Evolutionary conservation across 37 sponge, comb jelly and placozoan species (phyloP), one percentile per base, ranked within the genome.

Genomic region (Cladorhizidae sp.): DNA sequence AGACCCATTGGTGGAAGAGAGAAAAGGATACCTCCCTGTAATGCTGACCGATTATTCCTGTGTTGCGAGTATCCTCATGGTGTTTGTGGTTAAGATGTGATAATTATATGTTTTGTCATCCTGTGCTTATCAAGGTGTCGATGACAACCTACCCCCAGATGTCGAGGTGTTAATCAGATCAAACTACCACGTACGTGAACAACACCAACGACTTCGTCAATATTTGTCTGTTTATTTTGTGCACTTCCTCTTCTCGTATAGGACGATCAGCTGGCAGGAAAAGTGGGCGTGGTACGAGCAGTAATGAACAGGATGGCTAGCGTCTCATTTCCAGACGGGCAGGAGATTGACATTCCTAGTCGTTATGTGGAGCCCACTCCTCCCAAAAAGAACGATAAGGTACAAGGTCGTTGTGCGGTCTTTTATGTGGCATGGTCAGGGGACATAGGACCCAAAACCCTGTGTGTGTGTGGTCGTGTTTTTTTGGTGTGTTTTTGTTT

Each of bases 341-440:
- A 82, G 25, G 98, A 97, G 52, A 74, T 94, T 12, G 95, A 93
- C n/a, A 70, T 94, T n/a, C 92, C 96, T 23, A 23, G 61, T n/a
- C 63, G 64, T 33, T 83, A 73, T 64, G 62, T 97, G 42, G 81
- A 87, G 45, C 95, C 81, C 17, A 88, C 80, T 15, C 72, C 80
- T 57, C 97, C 97, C 6, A 70, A 72, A 17, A 97, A 97, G 55
- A 56, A 59, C 28, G 94, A 96, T 57, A 94, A 96, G 87, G 94
- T 93, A 26, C n/a, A n/a, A n/a, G n/a, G n/a, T n/a, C n/a, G n/a
- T n/a, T n/a, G n/a, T n/a, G n/a, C n/a, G n/a, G n/a, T n/a, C n/a
- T n/a, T n/a, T n/a, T n/a, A n/a, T n/a, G n/a, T n/a, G n/a, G n/a
- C n/a, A n/a, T n/a, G n/a, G n/a, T n/a, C n/a, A n/a, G n/a, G n/a